Conservation (phyloP, 2,888 invertebrate genomes). For the Amphipoea oculea region DNA sequence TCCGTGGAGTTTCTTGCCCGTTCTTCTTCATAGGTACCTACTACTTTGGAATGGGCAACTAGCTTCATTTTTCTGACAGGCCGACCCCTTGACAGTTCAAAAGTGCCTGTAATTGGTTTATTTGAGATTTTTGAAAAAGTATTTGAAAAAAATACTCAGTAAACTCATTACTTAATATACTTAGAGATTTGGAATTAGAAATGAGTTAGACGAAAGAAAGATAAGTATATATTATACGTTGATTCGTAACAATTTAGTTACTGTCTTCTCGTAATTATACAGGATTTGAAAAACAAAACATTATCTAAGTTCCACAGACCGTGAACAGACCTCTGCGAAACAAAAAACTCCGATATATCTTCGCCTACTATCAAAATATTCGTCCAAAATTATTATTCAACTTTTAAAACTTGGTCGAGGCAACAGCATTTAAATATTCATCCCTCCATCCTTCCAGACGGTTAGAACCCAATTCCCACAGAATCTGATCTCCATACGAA, state of each 20-base stretch:
- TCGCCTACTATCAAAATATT: not conserved
- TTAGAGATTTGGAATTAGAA: not conserved
- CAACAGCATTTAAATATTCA: constrained; percentile 27
- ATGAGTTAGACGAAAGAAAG: not conserved
- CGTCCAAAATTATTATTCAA: not conserved
- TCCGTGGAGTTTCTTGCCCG: too few species aligned
- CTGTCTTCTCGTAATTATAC: not conserved
- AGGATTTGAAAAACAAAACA: not conserved
- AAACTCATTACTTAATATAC: too few species aligned
- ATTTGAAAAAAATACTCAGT: too few species aligned
- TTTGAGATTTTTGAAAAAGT: too few species aligned
- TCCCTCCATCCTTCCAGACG: constrained; percentile 29
- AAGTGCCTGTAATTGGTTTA: too few species aligned
- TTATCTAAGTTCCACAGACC: not conserved
- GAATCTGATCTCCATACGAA: constrained; percentile 76
- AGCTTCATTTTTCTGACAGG: too few species aligned
- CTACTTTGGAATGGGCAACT: too few species aligned
- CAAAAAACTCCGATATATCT: not conserved
- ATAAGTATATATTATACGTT: not conserved
- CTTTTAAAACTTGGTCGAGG: not conserved
- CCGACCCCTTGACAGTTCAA: too few species aligned
- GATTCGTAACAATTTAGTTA: not conserved
- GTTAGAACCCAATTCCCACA: constrained; percentile 79
- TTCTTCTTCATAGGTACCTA: too few species aligned
- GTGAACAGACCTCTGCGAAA: not conserved